Percentiles rank a stretch among this genome's conserved stretches.
Evolutionary conservation across 2,797 vertebrate species (phyloP).

Genomic region (Syncerus caffer): DNA sequence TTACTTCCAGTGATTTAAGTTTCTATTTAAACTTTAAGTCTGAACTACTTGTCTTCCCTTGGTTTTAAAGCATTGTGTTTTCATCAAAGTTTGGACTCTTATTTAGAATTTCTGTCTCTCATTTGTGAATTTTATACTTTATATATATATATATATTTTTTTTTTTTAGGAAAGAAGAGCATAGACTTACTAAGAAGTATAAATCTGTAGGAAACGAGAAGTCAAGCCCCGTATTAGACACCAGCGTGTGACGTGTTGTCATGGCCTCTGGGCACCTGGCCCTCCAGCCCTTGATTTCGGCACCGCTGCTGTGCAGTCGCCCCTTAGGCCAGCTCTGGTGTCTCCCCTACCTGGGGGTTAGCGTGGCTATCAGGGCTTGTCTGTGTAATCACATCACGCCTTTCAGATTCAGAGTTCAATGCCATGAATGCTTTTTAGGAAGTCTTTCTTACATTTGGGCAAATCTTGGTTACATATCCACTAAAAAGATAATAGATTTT

Average conservation of each 20-base stretch:
- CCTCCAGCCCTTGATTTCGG: accelerated
- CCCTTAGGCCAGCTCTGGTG: neutral
- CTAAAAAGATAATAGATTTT: neutral
- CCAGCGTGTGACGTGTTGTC: accelerated
- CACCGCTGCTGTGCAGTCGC: neutral
- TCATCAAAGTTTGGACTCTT: neutral
- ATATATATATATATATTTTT: neutral
- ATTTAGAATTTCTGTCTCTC: slow-evolving; percentile 1
- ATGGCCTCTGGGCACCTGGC: accelerated
- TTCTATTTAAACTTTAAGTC: slow-evolving; percentile 12
- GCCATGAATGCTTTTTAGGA: neutral
- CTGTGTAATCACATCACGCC: neutral
- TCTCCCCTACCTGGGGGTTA: neutral
- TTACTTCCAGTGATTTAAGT: neutral
- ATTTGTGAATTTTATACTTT: neutral
- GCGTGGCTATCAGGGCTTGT: neutral
- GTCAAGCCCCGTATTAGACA: neutral
- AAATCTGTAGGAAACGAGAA: neutral
- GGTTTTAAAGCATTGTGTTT: neutral
- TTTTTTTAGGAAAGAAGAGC: neutral
- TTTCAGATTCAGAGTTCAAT: neutral
- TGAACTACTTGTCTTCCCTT: neutral
- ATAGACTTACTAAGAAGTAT: neutral
- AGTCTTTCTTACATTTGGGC: neutral
- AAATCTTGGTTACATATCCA: neutral